Evolutionary conservation across 2,888 invertebrate genomes (phyloP), one percentile per base, ranked within the genome.

Genomic region (Drosophila villosipedis): DNA sequence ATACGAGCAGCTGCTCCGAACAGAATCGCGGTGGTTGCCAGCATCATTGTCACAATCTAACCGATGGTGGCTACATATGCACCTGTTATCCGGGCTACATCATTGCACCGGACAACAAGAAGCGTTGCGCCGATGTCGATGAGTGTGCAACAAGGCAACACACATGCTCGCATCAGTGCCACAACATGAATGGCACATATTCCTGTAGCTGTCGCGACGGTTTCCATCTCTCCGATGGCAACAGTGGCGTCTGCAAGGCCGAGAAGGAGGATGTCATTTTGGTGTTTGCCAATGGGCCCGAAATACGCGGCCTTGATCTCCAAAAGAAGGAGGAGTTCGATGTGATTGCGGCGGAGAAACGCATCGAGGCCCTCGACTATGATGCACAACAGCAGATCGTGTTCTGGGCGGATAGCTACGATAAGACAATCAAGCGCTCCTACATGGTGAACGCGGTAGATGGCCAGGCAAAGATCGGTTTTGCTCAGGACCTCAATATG

Each of bases 351-450:
- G 95, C 97, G 16, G 98, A 99, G 92, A 97, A 97, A 92, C 95
- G 98, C 60, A 97, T 99, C 64, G 97, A 98, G 90, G 97, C 98
- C 0, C 94, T 99, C 60, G 99, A 99, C 93, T 97, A 97, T 89
- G 97, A 99, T 93, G 96, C 97, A 0, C 95, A 95, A 69, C 94
- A 94, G 30, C 97, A 98, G 91, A 97, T 98, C 92, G 94, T 99
- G 66, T 99, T 98, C 94, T 99, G 99, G 99, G 97, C 98, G 0
- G 99, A 99, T 92, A 97, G 97, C 78, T 96, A 97, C 89, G 97
- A 97, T 73, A 96, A 97, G 92, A 97, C 97, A 2, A 98, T 99
- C 80, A 98, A 98, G 92, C 95, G 99, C 0, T 98, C 98, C 0
- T 97, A 96, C 92, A 97, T 99, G 96, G 95, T 98, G 2, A 96